phyloP scores from a whole-genome alignment of 2,888 invertebrate genomes.

The Papilio elwesi region DNA sequence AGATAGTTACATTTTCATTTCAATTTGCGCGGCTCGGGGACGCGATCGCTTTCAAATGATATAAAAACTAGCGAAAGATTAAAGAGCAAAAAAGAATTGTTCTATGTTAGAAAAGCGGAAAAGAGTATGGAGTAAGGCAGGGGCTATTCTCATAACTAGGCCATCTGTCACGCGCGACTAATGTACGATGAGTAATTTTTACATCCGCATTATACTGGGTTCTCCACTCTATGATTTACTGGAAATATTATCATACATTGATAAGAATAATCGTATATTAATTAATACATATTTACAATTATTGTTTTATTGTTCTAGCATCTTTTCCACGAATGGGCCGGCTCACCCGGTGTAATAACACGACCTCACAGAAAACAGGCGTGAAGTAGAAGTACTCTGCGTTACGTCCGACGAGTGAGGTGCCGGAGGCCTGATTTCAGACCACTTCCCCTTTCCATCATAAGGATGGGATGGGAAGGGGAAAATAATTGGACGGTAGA shows the following conservation, averaged over 20 bases:
- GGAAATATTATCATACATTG: too few species aligned
- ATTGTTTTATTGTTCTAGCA: too few species aligned
- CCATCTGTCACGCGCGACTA: conserved; percentile 35
- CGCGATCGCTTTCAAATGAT: conserved; percentile 28
- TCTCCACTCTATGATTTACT: background rate
- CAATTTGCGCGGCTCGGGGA: conserved; percentile 23
- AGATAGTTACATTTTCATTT: conserved; percentile 27
- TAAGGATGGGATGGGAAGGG: too few species aligned
- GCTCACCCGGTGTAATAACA: too few species aligned
- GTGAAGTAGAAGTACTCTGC: too few species aligned
- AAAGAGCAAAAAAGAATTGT: conserved; percentile 36
- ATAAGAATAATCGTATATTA: background rate
- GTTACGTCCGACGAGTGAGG: too few species aligned
- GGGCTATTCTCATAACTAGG: conserved; percentile 46
- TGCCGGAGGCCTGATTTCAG: too few species aligned
- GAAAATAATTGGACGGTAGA: too few species aligned
- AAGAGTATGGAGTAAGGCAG: conserved; percentile 31
- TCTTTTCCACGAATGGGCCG: too few species aligned
- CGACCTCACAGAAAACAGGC: too few species aligned
- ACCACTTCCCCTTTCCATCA: too few species aligned
- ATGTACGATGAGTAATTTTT: conserved; percentile 8
- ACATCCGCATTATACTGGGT: background rate
- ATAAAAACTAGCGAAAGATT: conserved; percentile 32
- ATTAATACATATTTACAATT: background rate
- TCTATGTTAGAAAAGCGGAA: conserved; percentile 35